phyloP scores from a whole-genome alignment of 2,797 vertebrate genomes.

The Lepilemur ruficaudatus region DNA sequence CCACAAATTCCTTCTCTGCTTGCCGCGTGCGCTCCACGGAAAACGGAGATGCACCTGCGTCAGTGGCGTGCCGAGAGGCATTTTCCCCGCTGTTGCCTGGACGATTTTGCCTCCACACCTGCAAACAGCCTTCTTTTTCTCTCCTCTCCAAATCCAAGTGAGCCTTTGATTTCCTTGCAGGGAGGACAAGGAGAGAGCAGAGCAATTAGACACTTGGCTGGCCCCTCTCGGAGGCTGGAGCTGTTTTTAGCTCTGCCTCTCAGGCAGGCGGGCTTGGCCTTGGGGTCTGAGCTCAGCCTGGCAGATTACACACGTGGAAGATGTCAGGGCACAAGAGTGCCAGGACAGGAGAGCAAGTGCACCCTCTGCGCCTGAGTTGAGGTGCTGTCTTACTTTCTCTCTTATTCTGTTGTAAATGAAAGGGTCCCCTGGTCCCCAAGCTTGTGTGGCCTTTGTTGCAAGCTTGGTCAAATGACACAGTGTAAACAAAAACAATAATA shows the following conservation, averaged over 20 bases:
- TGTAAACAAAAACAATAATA: background rate
- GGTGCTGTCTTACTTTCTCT: background rate
- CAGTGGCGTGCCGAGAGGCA: constrained; percentile 73
- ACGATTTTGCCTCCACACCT: constrained; percentile 83
- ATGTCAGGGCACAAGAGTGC: background rate
- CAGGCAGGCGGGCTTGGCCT: constrained; percentile 68
- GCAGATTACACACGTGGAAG: constrained; percentile 76
- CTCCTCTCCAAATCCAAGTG: constrained; percentile 72
- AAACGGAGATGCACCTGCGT: constrained; percentile 80
- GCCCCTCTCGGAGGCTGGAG: constrained; percentile 61
- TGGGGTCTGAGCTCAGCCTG: constrained; percentile 72
- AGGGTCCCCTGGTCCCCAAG: background rate
- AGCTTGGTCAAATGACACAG: background rate
- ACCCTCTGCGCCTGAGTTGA: background rate
- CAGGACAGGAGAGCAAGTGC: fast-evolving
- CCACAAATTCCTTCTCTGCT: constrained; percentile 42
- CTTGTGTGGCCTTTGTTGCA: background rate
- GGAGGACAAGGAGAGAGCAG: constrained; percentile 65
- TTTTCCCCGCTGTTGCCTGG: constrained; percentile 77
- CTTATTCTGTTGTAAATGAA: background rate
- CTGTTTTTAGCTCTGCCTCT: constrained; percentile 81
- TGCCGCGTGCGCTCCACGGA: background rate
- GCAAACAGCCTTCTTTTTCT: constrained; percentile 71
- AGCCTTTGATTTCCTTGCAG: constrained; percentile 65
- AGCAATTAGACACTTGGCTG: constrained; percentile 72